Conservation (phyloP, 2,888 invertebrate species). For the Cephus runcator region DNA sequence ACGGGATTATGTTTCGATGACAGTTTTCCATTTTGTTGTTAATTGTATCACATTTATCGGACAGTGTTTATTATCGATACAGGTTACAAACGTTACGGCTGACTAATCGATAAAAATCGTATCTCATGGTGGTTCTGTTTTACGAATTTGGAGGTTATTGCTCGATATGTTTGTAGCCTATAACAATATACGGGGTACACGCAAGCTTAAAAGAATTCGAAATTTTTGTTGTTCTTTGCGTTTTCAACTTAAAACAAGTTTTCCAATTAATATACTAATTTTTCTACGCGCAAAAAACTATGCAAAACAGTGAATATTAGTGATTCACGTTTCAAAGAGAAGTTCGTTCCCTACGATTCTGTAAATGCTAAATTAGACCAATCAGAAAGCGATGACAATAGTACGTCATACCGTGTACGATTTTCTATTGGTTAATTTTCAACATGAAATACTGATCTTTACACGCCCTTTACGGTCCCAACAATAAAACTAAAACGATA, state of each 20-base stretch:
- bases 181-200: not conserved
- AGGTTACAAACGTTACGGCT: not conserved
- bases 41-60: not conserved
- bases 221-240: not conserved
- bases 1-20: not conserved
- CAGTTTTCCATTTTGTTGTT: not conserved
- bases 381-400: not conserved
- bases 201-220: not conserved
- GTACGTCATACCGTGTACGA: not conserved
- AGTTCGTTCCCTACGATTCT: constrained; percentile 1
- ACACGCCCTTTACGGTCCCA: not conserved
- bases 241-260: not conserved
- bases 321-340: not conserved
- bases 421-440: not conserved
- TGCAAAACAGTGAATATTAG: not conserved
- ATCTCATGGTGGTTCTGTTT: not conserved
- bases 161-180: not conserved
- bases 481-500: not conserved
- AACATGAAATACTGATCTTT: not conserved
- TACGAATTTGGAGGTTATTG: not conserved
- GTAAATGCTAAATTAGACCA: not conserved
- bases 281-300: not conserved
- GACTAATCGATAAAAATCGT: constrained; percentile 1
- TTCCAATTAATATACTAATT: not conserved
- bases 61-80: not conserved